These are phyloP conservation scores for Willisornis vidua DNA, from an alignment of 2,113 vertebrate species.

Conservation along the genomic window DNA sequence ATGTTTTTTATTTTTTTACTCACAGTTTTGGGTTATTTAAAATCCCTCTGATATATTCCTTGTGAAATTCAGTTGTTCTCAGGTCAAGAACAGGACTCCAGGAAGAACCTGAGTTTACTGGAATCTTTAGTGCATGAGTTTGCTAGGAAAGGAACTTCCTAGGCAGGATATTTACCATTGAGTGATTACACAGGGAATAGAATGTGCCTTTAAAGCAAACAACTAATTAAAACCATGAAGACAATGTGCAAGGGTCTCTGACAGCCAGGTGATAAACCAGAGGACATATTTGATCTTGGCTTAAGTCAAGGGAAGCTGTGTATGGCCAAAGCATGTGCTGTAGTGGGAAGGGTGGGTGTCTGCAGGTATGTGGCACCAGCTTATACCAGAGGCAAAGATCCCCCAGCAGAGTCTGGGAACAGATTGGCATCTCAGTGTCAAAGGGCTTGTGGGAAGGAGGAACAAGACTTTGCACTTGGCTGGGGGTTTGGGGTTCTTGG, in stretches of 20 bases:
- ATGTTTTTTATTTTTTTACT: not conserved
- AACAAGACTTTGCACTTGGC: accelerated
- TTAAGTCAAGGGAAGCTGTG: not conserved
- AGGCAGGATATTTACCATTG: not conserved
- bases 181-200: not conserved
- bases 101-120: not conserved
- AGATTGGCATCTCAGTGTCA: not conserved
- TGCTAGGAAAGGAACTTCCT: not conserved
- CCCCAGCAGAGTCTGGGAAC: not conserved
- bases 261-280: not conserved
- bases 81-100: not conserved
- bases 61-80: not conserved
- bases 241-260: not conserved
- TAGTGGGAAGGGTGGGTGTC: not conserved
- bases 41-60: not conserved
- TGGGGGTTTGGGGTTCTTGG: not conserved
- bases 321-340: not conserved
- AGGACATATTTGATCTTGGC: not conserved
- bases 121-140: not conserved
- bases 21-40: accelerated
- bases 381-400: not conserved
- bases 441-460: not conserved
- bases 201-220: accelerated
- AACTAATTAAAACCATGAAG: not conserved
- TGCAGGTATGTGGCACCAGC: not conserved